Conservation (phyloP, 2,113 vertebrate species). For the Tringa solitaria region DNA sequence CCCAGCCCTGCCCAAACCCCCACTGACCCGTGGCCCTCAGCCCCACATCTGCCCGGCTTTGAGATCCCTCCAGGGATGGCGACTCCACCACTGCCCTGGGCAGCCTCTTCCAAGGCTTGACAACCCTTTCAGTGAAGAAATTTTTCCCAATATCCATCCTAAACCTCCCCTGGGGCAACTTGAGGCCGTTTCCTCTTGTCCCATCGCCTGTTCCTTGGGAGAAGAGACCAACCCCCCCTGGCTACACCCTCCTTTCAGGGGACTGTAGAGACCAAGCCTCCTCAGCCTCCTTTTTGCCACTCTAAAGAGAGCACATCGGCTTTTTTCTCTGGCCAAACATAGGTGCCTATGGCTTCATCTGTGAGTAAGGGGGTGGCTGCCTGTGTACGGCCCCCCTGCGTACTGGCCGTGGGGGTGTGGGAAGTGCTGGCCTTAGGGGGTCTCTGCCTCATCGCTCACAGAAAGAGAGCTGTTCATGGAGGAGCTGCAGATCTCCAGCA, state of each 20-base stretch:
- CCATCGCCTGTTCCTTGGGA: background rate
- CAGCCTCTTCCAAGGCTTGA: background rate
- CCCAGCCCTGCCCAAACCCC: background rate
- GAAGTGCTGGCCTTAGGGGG: too few species aligned
- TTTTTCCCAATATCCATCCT: background rate
- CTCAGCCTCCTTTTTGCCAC: background rate
- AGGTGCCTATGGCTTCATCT: background rate
- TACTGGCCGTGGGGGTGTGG: background rate
- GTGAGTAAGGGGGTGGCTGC: too few species aligned
- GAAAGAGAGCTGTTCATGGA: background rate
- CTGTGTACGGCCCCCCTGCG: fast-evolving
- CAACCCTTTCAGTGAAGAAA: background rate
- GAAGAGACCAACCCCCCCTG: background rate
- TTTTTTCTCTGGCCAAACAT: background rate
- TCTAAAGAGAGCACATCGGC: fast-evolving
- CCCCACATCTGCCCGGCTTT: background rate
- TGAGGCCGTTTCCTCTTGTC: background rate
- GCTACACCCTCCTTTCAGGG: background rate
- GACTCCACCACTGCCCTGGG: background rate
- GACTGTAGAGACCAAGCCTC: background rate
- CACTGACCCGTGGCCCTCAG: background rate
- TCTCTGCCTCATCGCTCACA: background rate
- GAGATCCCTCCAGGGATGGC: background rate
- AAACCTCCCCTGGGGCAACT: background rate
- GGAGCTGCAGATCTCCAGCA: background rate